phyloP scores from a whole-genome alignment of 2,113 vertebrate species.

The Stictonetta naevosa region DNA sequence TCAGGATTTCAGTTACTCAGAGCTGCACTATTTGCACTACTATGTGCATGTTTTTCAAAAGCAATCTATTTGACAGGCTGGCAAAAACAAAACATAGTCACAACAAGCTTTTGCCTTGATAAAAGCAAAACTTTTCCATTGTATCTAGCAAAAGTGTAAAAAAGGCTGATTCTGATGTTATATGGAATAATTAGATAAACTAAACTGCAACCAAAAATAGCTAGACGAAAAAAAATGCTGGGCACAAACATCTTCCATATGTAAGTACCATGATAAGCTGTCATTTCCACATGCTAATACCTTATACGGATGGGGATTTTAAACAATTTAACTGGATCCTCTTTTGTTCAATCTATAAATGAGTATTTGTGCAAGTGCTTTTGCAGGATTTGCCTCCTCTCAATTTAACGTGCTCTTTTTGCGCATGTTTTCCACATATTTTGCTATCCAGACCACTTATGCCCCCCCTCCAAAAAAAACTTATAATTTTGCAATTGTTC shows the following conservation, averaged over 20 bases:
- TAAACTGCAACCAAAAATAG: not conserved
- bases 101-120: not conserved
- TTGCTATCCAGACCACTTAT: not conserved
- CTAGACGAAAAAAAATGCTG: not conserved
- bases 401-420: not conserved
- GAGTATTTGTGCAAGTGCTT: not conserved
- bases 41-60: accelerated
- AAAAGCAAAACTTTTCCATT: accelerated
- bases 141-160: accelerated
- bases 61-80: not conserved
- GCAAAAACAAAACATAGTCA: not conserved
- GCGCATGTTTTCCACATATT: not conserved
- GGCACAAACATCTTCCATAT: accelerated
- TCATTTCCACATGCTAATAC: accelerated
- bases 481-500: not conserved
- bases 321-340: not conserved
- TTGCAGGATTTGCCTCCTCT: not conserved
- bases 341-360: not conserved
- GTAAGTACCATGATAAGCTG: accelerated
- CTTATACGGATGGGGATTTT: accelerated
- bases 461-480: accelerated
- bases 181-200: not conserved
- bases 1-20: accelerated
- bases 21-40: too few relatives aligned
- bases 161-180: not conserved